A percentile compares a stretch with the other conserved stretches of the same genome.
These are phyloP conservation scores for Oxygymnocypris stewartii DNA, from an alignment of 2,113 vertebrate species.

Conservation along the genomic window DNA sequence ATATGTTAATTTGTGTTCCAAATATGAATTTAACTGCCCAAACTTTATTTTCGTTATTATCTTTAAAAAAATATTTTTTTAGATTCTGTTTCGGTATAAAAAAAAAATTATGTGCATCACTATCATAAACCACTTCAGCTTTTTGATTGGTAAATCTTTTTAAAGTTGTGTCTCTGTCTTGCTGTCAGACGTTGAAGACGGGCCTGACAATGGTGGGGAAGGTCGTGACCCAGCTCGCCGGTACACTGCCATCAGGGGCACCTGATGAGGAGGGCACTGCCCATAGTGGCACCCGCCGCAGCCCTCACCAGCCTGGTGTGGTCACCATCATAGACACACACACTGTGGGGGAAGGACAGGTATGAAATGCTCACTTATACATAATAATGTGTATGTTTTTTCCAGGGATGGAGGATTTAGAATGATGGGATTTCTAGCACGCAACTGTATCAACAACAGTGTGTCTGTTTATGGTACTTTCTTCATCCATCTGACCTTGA, in stretches of 20 bases:
- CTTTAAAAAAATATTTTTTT: not conserved
- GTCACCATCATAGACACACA: conserved; percentile 95
- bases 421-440: not conserved
- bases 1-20: not conserved
- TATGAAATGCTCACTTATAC: conserved; percentile 59
- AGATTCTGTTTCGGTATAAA: too few species aligned
- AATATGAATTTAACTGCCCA: not conserved
- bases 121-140: not conserved
- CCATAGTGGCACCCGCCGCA: conserved; percentile 84
- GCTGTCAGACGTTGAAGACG: conserved; percentile 87
- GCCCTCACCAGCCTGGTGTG: conserved; percentile 87
- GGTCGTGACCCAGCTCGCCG: conserved; percentile 93
- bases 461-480: not conserved
- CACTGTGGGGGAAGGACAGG: conserved; percentile 93
- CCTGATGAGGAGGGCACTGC: conserved; percentile 86
- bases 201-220: conserved; percentile 97
- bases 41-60: not conserved
- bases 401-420: not conserved
- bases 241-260: conserved; percentile 85
- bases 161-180: not conserved
- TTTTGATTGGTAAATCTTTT: not conserved
- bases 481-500: conserved; percentile 46
- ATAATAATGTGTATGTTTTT: not conserved
- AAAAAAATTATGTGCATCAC: not conserved
- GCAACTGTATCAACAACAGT: not conserved